A percentile compares a stretch with the other conserved stretches of the same genome.
These are phyloP conservation scores for Plecturocebus donacophilus DNA, from an alignment of 2,113 vertebrate species.

Conservation along the genomic window DNA sequence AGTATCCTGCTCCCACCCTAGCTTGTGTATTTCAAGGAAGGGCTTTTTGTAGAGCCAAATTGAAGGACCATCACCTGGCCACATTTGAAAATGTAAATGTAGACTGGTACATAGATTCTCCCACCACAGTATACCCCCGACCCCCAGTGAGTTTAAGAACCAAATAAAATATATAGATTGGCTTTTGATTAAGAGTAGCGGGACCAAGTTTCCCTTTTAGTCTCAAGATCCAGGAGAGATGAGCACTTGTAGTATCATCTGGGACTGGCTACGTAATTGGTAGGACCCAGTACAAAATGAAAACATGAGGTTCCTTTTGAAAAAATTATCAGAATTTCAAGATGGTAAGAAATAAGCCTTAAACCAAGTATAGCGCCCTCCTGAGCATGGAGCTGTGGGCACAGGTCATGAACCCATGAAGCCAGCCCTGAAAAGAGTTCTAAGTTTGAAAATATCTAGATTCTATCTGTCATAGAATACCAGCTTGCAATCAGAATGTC, in stretches of 20 bases:
- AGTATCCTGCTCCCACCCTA: not conserved
- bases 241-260: not conserved
- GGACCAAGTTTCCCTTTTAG: not conserved
- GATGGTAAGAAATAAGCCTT: not conserved
- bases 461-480: not conserved
- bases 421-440: not conserved
- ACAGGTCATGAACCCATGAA: not conserved
- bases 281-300: not conserved
- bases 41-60: not conserved
- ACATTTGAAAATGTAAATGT: not conserved
- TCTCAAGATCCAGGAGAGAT: not conserved
- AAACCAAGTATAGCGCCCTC: not conserved
- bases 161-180: not conserved
- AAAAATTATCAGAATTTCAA: not conserved
- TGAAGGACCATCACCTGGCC: not conserved
- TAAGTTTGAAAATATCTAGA: constrained; percentile 34
- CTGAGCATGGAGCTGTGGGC: not conserved
- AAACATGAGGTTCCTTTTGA: not conserved
- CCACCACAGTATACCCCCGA: not conserved
- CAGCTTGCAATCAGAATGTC: not conserved
- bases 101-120: not conserved
- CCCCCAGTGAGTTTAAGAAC: not conserved
- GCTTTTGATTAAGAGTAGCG: not conserved
- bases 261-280: not conserved
- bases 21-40: not conserved